A percentile compares a stretch with the other conserved stretches of the same genome.
phyloP scores from a whole-genome alignment of 1,140 invertebrate species.

The Alviniconcha marisindica region DNA sequence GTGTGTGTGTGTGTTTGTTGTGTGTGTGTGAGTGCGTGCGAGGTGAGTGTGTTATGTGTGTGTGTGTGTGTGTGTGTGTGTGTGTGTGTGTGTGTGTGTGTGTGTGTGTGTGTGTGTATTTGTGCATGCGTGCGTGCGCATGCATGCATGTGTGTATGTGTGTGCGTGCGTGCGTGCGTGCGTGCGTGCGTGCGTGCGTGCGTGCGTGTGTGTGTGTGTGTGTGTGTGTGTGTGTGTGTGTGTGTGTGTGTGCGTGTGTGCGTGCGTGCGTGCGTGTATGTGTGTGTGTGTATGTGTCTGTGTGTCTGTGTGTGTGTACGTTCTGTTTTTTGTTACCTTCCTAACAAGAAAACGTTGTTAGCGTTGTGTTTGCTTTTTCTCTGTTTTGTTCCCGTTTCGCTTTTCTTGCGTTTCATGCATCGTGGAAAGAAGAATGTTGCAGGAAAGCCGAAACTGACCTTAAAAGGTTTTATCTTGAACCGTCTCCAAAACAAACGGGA shows the following conservation, averaged over 20 bases:
- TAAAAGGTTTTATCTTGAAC: no score
- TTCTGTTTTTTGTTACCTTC: no score
- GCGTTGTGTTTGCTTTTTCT: no score
- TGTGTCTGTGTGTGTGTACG: slow-evolving; percentile 2
- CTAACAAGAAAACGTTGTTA: no score
- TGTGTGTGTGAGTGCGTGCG: no score
- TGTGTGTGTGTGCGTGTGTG: background rate
- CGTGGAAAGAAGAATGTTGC: no score
- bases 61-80: slow-evolving; percentile 11
- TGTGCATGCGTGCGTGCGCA: background rate
- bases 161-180: background rate
- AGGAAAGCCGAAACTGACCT: no score
- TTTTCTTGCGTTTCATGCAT: no score
- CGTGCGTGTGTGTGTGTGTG: background rate
- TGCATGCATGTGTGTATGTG: background rate
- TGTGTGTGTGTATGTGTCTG: background rate
- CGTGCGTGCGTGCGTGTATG: slow-evolving; percentile 11
- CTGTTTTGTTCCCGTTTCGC: no score
- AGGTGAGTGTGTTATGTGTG: background rate
- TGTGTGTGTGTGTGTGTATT: background rate
- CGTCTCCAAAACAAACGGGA: no score
- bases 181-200: background rate
- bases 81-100: slow-evolving; percentile 4
- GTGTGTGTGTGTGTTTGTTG: background rate
- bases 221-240: background rate